These are phyloP conservation scores for Ptychobarbus kaznakovi DNA, from an alignment of 2,797 vertebrate genomes.

Conservation along the genomic window DNA sequence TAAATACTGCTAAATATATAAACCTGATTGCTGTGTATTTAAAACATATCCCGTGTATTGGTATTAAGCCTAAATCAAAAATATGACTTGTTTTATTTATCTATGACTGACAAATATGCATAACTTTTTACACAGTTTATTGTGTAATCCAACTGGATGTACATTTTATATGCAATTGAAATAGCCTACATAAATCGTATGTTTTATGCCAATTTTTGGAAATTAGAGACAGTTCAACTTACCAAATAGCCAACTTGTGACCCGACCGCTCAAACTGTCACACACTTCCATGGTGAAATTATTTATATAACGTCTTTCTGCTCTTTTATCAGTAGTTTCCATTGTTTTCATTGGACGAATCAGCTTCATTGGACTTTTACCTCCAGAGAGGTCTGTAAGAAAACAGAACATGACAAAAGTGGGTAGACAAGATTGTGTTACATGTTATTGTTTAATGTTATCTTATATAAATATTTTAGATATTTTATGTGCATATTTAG, in stretches of 20 bases:
- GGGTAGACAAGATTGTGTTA: background rate
- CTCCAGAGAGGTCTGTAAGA: background rate
- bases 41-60: no score
- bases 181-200: no score
- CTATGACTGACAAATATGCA: no score
- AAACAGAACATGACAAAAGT: background rate
- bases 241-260: background rate
- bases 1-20: no score
- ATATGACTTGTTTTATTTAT: no score
- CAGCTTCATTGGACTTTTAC: background rate
- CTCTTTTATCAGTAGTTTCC: background rate
- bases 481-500: background rate
- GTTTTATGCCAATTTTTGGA: background rate
- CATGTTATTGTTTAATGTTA: background rate
- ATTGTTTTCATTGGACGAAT: background rate
- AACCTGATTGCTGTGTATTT: no score
- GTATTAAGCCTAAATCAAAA: no score
- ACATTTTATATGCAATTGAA: no score
- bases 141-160: no score
- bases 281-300: background rate
- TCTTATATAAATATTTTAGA: background rate
- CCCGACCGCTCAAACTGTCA: background rate
- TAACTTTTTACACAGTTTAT: no score
- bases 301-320: background rate
- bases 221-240: background rate